Conservation (phyloP, 1,140 invertebrate genomes). For the Portunus trituberculatus region DNA sequence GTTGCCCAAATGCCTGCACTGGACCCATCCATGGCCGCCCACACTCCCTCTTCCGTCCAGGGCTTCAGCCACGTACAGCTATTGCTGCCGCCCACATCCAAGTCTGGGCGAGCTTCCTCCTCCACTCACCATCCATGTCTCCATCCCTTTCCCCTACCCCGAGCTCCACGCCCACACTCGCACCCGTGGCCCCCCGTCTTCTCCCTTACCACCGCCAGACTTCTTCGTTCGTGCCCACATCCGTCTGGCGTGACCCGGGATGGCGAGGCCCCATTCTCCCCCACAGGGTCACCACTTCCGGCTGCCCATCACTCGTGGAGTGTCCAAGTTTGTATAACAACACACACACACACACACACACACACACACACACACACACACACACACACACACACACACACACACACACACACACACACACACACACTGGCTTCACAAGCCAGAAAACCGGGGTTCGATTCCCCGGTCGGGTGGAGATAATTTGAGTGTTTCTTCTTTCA, state of each 20-base stretch:
- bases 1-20: neutral
- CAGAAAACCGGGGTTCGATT: no score
- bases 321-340: neutral
- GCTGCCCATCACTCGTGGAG: neutral
- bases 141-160: neutral
- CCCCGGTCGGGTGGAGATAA: no score
- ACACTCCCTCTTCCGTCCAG: slow-evolving; percentile 1
- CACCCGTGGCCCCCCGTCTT: neutral
- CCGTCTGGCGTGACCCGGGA: neutral
- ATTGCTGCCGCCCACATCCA: neutral
- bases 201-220: neutral
- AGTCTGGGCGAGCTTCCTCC: neutral
- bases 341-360: slow-evolving; percentile 10
- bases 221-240: neutral
- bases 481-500: no score
- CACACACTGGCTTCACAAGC: neutral
- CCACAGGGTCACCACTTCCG: neutral
- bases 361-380: slow-evolving; percentile 17
- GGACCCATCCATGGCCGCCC: neutral
- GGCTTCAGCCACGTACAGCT: neutral
- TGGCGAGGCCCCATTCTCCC: neutral
- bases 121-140: neutral
- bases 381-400: slow-evolving; percentile 24
- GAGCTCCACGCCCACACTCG: neutral
- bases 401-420: neutral